Conservation (phyloP, 2,113 vertebrate genomes). For the Mesoclemmys tuberculata region DNA sequence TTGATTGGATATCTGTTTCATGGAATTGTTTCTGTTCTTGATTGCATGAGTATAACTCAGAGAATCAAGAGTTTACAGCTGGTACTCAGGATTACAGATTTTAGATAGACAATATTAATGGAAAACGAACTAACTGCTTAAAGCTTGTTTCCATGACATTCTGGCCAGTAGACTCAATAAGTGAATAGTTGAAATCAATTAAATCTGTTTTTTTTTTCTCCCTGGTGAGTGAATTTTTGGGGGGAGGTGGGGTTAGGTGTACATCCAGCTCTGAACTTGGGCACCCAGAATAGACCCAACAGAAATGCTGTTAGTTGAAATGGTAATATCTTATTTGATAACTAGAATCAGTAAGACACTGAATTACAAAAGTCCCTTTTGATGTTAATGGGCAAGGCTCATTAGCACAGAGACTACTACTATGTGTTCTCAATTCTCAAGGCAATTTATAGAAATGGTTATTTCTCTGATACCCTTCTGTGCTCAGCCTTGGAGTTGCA, state of each 20-base stretch:
- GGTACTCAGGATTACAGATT: neutral
- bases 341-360: neutral
- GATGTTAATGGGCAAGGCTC: neutral
- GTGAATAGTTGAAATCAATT: neutral
- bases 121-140: too few relatives aligned
- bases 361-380: neutral
- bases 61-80: neutral
- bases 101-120: too few relatives aligned
- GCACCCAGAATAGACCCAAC: neutral
- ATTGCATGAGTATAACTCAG: neutral
- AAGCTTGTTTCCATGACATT: neutral
- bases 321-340: neutral
- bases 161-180: neutral
- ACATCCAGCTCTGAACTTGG: neutral
- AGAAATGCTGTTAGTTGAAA: neutral
- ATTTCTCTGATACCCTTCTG: neutral
- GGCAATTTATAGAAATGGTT: neutral
- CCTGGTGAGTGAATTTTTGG: neutral
- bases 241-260: too few relatives aligned
- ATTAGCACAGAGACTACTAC: neutral
- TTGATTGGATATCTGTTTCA: rapidly evolving
- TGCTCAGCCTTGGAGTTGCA: neutral
- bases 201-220: neutral
- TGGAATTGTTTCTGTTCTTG: rapidly evolving
- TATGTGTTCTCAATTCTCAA: neutral